Evolutionary conservation across 2,888 invertebrate genomes (phyloP).

Genomic region (Rhaphigaster nebulosa): DNA sequence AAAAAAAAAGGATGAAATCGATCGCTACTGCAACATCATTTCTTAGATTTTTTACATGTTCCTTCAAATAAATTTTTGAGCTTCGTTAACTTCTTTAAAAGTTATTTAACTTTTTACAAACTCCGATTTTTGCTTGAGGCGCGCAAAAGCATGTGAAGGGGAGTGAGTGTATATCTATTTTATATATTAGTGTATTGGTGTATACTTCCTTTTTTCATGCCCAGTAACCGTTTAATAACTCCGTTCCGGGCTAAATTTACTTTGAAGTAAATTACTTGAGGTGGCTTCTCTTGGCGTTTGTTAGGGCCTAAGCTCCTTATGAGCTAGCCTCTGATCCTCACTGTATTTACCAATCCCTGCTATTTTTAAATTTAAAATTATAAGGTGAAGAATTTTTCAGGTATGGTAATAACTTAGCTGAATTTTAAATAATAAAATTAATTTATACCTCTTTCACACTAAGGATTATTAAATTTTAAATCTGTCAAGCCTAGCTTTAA

Average conservation of each 20-base stretch:
- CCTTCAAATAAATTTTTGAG: too few relatives aligned
- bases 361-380: constrained; percentile 2
- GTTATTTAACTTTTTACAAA: too few relatives aligned
- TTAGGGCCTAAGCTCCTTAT: background rate
- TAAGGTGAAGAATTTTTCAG: background rate
- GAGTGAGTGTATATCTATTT: too few relatives aligned
- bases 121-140: too few relatives aligned
- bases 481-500: background rate
- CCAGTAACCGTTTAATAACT: background rate
- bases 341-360: background rate
- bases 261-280: background rate
- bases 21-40: too few relatives aligned
- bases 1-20: too few relatives aligned
- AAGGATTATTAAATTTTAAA: background rate
- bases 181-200: too few relatives aligned
- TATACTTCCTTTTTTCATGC: too few relatives aligned
- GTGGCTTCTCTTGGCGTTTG: background rate
- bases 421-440: background rate
- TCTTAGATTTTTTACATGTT: too few relatives aligned
- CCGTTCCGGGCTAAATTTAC: background rate
- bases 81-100: too few relatives aligned
- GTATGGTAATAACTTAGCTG: background rate
- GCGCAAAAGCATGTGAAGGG: too few relatives aligned
- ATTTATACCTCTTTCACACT: background rate
- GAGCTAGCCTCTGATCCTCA: background rate